phyloP scores from a whole-genome alignment of 2,888 invertebrate species.

The Ametastegia equiseti region DNA sequence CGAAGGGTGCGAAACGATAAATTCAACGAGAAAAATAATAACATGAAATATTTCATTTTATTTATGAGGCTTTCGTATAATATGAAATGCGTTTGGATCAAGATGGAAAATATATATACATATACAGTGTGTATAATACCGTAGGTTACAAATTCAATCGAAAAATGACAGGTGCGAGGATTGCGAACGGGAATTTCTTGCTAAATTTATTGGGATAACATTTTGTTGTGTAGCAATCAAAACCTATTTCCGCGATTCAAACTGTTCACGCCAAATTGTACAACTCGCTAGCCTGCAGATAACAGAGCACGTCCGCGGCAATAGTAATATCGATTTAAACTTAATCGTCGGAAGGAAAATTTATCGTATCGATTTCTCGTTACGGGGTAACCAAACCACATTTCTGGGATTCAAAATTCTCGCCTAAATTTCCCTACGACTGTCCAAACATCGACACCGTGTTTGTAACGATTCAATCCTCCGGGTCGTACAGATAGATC shows the following conservation, averaged over 20 bases:
- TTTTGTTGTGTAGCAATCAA: slow-evolving; percentile 14
- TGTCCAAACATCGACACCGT: background rate
- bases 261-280: slow-evolving; percentile 37
- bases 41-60: background rate
- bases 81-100: slow-evolving; percentile 2
- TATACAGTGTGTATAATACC: background rate
- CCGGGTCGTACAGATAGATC: background rate
- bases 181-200: background rate
- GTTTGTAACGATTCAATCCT: slow-evolving; percentile 5
- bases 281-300: slow-evolving; percentile 28
- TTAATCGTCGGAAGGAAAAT: slow-evolving; percentile 22
- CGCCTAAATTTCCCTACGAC: background rate
- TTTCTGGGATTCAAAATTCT: slow-evolving; percentile 16
- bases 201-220: slow-evolving; percentile 13
- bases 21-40: background rate
- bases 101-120: background rate
- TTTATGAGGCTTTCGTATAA: slow-evolving; percentile 4
- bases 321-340: slow-evolving; percentile 38
- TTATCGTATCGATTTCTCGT: slow-evolving; percentile 22
- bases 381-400: background rate
- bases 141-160: background rate
- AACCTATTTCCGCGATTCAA: slow-evolving; percentile 28
- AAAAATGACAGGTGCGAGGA: background rate
- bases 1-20: slow-evolving; percentile 8
- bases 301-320: slow-evolving; percentile 8